phyloP scores from a whole-genome alignment of 2,888 invertebrate species.

The Teleogryllus oceanicus region DNA sequence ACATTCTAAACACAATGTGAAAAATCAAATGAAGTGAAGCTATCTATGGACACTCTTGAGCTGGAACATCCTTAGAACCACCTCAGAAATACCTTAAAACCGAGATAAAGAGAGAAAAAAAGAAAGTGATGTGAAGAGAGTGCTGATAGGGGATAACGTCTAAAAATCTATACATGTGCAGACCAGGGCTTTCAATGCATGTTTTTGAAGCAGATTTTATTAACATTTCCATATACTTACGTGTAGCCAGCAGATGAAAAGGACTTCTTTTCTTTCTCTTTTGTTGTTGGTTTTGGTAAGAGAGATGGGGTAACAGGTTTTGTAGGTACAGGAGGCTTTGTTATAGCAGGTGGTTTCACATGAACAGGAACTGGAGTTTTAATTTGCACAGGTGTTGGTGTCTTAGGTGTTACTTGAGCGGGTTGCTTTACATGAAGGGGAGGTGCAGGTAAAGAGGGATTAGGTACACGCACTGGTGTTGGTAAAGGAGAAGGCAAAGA shows the following conservation, averaged over 20 bases:
- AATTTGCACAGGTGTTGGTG: slow-evolving; percentile 29
- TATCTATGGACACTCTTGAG: too few relatives aligned
- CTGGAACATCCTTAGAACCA: too few relatives aligned
- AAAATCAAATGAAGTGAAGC: too few relatives aligned
- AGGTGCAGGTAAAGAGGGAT: slow-evolving; percentile 32
- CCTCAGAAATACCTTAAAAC: too few relatives aligned
- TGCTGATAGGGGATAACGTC: too few relatives aligned
- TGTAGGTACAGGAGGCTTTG: slow-evolving; percentile 26
- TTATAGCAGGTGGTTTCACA: slow-evolving; percentile 26
- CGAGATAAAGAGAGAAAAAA: too few relatives aligned
- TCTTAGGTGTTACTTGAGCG: slow-evolving; percentile 27
- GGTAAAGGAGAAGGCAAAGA: slow-evolving; percentile 25
- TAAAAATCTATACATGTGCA: too few relatives aligned
- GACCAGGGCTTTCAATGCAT: too few relatives aligned
- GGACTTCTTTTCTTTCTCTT: slow-evolving; percentile 74
- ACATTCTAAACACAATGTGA: too few relatives aligned
- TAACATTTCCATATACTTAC: slow-evolving; percentile 43
- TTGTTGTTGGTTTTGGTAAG: slow-evolving; percentile 56
- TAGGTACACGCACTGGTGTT: slow-evolving; percentile 27
- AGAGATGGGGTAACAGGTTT: slow-evolving; percentile 35
- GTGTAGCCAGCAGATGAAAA: slow-evolving; percentile 56
- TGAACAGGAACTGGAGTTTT: slow-evolving; percentile 30
- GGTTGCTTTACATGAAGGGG: slow-evolving; percentile 36
- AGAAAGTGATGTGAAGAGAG: slow-evolving; percentile 21
- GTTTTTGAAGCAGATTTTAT: too few relatives aligned